phyloP scores from a whole-genome alignment of 2,888 invertebrate species.

The Resseliella maxima region DNA sequence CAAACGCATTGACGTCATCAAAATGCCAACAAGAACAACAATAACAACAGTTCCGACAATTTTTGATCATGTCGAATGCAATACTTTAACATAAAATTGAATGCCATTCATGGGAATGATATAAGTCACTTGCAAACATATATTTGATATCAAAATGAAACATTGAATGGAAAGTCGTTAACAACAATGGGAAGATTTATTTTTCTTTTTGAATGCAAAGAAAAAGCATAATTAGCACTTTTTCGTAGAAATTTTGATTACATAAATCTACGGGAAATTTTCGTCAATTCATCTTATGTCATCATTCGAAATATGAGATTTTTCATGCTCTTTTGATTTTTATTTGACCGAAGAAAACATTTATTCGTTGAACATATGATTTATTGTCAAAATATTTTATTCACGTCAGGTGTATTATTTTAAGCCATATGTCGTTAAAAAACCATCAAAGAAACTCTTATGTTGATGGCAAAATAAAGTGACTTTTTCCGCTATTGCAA shows the following conservation, averaged over 20 bases:
- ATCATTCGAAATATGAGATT: background rate
- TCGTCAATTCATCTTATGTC: background rate
- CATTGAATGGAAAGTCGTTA: no score
- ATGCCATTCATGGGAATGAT: no score
- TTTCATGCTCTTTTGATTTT: constrained; percentile 14
- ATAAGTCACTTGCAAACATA: no score
- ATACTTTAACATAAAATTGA: no score
- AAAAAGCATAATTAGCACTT: background rate
- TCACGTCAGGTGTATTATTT: background rate
- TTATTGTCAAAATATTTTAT: background rate
- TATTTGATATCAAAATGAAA: no score
- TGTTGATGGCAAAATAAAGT: background rate
- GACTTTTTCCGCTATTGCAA: no score
- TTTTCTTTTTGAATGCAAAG: no score
- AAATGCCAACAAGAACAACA: background rate
- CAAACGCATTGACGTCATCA: constrained; percentile 12
- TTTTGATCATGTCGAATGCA: background rate
- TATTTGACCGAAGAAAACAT: background rate
- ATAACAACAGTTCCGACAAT: background rate
- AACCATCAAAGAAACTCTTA: background rate
- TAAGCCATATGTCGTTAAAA: background rate
- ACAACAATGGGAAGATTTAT: no score
- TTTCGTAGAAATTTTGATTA: background rate
- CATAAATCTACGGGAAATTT: background rate
- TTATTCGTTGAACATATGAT: background rate